These are phyloP conservation scores for Dendronephthya gigantea DNA, from an alignment of 64 coral and sea anemone genomes.

Conservation along the genomic window DNA sequence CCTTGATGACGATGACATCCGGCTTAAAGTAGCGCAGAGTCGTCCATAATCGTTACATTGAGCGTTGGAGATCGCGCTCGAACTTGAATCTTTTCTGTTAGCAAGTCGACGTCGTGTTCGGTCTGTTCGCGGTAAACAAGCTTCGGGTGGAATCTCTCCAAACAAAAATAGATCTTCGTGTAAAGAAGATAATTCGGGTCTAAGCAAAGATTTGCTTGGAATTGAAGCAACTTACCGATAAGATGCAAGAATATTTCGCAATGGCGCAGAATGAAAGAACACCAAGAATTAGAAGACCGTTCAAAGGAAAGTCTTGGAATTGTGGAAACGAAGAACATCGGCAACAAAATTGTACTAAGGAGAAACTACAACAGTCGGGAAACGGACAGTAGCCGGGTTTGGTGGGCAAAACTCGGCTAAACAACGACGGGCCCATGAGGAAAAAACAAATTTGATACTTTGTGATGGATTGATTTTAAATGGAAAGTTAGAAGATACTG, in stretches of 20 bases:
- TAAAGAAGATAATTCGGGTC: no score
- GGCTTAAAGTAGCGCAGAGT: slow-evolving; percentile 5
- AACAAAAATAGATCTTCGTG: no score
- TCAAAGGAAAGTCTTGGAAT: neutral
- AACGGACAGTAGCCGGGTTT: neutral
- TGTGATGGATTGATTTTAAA: neutral
- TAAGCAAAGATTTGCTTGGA: neutral
- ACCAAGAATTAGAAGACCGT: neutral
- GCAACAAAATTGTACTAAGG: neutral
- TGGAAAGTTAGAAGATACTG: neutral
- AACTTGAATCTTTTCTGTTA: slow-evolving; percentile 17
- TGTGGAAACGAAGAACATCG: neutral
- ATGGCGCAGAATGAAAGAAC: neutral
- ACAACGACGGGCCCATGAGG: neutral
- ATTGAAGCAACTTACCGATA: neutral
- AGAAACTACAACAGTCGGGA: neutral
- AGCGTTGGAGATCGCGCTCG: neutral
- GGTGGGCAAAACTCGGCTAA: neutral
- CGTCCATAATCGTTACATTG: neutral
- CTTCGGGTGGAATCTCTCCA: neutral
- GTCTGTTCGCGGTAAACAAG: neutral
- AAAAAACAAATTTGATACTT: neutral
- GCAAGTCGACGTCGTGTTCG: neutral
- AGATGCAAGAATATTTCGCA: neutral
- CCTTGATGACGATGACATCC: slow-evolving; percentile 12